Base-by-base conservation (phyloP, 1,140 invertebrate genomes). In the Diabrotica virgifera region DNA sequence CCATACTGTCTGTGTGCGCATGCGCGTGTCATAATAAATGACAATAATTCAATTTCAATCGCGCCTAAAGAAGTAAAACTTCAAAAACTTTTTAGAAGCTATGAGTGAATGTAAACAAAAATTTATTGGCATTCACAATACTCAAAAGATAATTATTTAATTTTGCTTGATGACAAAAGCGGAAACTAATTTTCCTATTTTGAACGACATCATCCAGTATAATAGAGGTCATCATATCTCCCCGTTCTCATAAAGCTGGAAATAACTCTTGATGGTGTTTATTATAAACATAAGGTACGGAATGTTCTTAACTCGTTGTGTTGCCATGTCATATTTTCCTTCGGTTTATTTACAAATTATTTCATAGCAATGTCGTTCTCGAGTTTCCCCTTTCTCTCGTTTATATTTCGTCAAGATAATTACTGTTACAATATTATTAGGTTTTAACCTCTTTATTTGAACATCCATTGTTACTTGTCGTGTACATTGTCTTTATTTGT, bases 271-370 rank as follows among this genome's bases (percentile, higher is more conserved):
- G 62, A 67, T 67, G 63, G 62, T 67, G 62, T 67, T 67, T 67
- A 67, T 67, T 64, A 61, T 62, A 24, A 35, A 55, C 62, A 67
- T 64, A 64, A 64, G 62, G 54, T 46, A 46, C 66, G 60, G 63
- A 64, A 57, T 67, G 57, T 56, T 67, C 66, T 67, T 64, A 67
- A 64, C 63, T 67, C 55, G 63, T 64, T 64, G 64, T 67, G 62
- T 67, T 57, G 62, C 58, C 36, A 46, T 67, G 37, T 50, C 13
- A 37, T 24, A 59, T 66, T 57, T 36, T 59, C 9, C n/a, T 36
- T 54, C 52, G 59, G 55, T 60, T 57, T 65, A 56, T 65, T 52
- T 51, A 65, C 56, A 60, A 65, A 60, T 60, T 64, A 58, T 58
- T 46, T 46, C 40, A 46, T 46, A 46, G 40, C 40, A 10, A 10